Percentiles rank a stretch among this genome's conserved stretches.
These are phyloP conservation scores for Drosophila formosana DNA, from an alignment of 2,888 invertebrate genomes.

Conservation along the genomic window DNA sequence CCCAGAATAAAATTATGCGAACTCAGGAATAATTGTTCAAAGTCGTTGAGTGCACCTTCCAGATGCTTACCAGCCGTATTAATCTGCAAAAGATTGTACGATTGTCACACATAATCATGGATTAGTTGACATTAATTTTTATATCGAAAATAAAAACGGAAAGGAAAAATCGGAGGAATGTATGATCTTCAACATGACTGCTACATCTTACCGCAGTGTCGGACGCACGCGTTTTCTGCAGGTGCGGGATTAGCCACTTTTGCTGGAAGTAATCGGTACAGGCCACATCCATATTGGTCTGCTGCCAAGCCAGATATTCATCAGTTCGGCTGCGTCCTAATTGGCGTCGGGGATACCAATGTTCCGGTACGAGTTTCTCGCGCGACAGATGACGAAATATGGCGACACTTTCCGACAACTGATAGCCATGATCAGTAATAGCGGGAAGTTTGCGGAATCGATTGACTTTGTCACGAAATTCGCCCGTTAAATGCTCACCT, in stretches of 20 bases:
- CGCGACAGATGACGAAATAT: conserved; percentile 89
- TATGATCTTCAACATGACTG: neutral
- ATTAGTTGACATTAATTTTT: too few relatives aligned
- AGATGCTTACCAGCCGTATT: conserved; percentile 85
- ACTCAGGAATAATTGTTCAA: conserved; percentile 86
- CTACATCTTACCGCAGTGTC: conserved; percentile 83
- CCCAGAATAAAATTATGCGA: conserved; percentile 87
- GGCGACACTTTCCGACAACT: conserved; percentile 89
- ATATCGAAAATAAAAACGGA: too few relatives aligned
- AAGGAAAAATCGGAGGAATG: too few relatives aligned
- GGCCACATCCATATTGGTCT: conserved; percentile 87
- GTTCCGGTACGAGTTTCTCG: conserved; percentile 86
- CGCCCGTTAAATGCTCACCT: conserved; percentile 89
- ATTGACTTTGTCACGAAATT: conserved; percentile 87
- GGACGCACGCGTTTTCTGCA: conserved; percentile 86
- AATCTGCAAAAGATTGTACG: conserved; percentile 55
- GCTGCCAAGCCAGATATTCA: conserved; percentile 91
- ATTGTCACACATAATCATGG: neutral
- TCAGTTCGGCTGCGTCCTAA: conserved; percentile 88
- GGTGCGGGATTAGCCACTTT: conserved; percentile 86
- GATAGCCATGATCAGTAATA: conserved; percentile 89
- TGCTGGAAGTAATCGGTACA: conserved; percentile 87
- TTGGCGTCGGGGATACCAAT: conserved; percentile 89
- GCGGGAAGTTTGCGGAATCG: conserved; percentile 89
- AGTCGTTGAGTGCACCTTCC: conserved; percentile 87